phyloP scores from a whole-genome alignment of 2,113 vertebrate genomes.

The Glaucidium brasilianum region DNA sequence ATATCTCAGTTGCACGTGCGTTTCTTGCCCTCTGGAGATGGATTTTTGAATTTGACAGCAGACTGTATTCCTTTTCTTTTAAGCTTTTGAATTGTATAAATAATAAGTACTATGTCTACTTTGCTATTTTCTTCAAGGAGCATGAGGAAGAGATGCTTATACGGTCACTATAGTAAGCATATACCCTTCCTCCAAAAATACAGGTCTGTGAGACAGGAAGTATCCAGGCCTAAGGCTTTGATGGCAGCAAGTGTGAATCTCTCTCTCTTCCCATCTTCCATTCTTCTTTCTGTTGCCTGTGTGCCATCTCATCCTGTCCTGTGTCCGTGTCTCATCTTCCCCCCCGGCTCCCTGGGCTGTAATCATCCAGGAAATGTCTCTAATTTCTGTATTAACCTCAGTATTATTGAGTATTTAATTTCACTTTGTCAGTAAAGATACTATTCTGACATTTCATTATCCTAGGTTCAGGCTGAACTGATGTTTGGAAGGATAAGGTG shows the following conservation, averaged over 20 bases:
- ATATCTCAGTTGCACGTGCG: background rate
- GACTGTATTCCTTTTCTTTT: background rate
- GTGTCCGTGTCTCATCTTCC: too few relatives aligned
- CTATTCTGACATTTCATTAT: background rate
- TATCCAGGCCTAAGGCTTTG: background rate
- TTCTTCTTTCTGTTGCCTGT: background rate
- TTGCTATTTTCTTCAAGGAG: background rate
- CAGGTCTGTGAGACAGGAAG: background rate
- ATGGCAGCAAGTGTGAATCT: background rate
- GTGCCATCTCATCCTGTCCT: rapidly evolving
- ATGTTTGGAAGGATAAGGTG: background rate
- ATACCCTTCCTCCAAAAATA: background rate
- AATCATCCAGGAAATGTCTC: background rate
- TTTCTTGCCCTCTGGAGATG: background rate
- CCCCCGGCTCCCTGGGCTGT: too few relatives aligned
- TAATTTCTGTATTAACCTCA: background rate
- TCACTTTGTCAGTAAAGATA: background rate
- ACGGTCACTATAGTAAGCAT: background rate
- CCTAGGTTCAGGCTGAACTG: background rate
- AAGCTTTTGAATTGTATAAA: background rate
- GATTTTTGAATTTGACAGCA: background rate
- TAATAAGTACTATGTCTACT: background rate
- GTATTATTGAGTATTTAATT: background rate
- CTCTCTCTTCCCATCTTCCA: background rate
- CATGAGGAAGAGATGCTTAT: background rate